A percentile compares a stretch with the other conserved stretches of the same genome.
Conservation (phyloP, 2,113 vertebrate species). For the Hepsetus odoe region DNA sequence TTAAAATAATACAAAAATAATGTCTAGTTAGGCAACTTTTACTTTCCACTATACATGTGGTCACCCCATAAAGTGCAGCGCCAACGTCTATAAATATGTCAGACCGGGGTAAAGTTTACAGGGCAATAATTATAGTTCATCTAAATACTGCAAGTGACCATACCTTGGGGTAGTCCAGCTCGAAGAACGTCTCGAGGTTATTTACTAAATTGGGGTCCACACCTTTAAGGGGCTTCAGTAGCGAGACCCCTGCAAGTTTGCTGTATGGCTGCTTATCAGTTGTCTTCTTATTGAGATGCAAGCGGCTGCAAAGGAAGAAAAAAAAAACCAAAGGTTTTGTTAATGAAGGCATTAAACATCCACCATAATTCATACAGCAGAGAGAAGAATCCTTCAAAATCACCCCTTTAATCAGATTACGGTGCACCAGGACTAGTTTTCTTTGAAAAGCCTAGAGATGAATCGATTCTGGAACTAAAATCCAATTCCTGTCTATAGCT, state of each 20-base stretch:
- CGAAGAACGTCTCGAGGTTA: slow-evolving; percentile 98
- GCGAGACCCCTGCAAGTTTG: slow-evolving; percentile 89
- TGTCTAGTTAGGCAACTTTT: neutral
- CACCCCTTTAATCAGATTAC: too few relatives aligned
- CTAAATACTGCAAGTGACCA: slow-evolving; percentile 19
- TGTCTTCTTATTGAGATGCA: slow-evolving; percentile 91
- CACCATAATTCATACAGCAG: too few relatives aligned
- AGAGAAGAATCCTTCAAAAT: too few relatives aligned
- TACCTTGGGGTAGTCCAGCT: slow-evolving; percentile 94
- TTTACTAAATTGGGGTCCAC: slow-evolving; percentile 94
- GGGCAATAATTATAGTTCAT: too few relatives aligned
- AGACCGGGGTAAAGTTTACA: too few relatives aligned
- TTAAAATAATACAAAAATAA: neutral
- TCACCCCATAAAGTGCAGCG: slow-evolving; percentile 37
- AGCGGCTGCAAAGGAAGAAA: slow-evolving; percentile 74
- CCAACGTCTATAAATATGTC: neutral
- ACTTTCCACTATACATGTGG: neutral
- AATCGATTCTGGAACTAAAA: too few relatives aligned
- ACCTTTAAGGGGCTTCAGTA: slow-evolving; percentile 93
- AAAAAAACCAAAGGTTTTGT: neutral
- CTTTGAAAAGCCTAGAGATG: too few relatives aligned
- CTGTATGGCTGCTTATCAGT: slow-evolving; percentile 88
- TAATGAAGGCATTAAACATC: neutral
- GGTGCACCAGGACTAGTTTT: too few relatives aligned
- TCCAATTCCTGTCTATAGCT: too few relatives aligned